Evolutionary conservation across 2,797 vertebrate genomes (phyloP), one percentile per base, ranked within the genome.

Genomic region (Vireo griseus): DNA sequence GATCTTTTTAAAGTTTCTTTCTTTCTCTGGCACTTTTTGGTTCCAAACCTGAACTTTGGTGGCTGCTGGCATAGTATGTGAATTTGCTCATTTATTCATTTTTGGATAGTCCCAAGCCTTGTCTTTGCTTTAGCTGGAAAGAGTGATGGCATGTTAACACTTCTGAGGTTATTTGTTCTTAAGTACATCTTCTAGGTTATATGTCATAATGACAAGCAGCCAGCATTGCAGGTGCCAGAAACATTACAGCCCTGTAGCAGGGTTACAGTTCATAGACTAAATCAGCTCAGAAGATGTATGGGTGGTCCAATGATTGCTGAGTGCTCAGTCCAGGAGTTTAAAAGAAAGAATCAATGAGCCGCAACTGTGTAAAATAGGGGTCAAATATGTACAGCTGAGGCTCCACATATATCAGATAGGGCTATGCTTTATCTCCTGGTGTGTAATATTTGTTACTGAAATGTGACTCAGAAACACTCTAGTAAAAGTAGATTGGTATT

Each of bases 321-420:
- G 93, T 95, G 96, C 88, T 97, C 94, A 95, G 96, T 96, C 92
- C 87, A 92, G 54, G 92, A 94, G 62, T 92, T 96, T 96, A 96
- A 97, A 95, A 94, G 96, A 94, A 95, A 95, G 97, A 97, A 96
- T 97, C 98, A 98, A 98, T 97, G 97, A 98, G 97, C 96, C 78
- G 3, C 95, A 97, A 93, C 97, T 95, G 97, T 97, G 97, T 97
- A 97, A 98, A 97, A 98, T 97, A 97, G 96, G 96, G 97, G 96
- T 98, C 97, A 98, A 97, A 97, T 96, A 97, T 96, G 95, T 98
- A 95, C 97, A 98, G 97, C 97, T 98, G 97, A 95, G 97, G 92
- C 93, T 97, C 95, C 93, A 94, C 67, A 96, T 97, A 93, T 62
- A 97, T 97, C 97, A 97, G 97, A 80, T 17, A 94, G 50, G 29